Evolutionary conservation across 2,888 invertebrate genomes (phyloP).

Genomic region (Alentia gelatinosa): DNA sequence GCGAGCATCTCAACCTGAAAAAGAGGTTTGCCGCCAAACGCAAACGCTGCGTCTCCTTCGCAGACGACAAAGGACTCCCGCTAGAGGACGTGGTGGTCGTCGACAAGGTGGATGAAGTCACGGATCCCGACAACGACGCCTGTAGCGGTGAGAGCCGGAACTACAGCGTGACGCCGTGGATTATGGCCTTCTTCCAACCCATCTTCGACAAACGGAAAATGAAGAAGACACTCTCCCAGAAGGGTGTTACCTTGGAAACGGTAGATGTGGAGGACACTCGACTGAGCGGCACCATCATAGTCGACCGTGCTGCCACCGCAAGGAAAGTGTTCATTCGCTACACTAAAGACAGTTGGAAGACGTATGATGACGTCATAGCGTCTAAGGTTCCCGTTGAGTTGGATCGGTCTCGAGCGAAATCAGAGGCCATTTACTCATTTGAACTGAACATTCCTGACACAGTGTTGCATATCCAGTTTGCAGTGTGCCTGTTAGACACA

Average conservation of each 20-base stretch:
- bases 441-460: not conserved
- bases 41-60: slow-evolving; percentile 11
- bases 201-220: not conserved
- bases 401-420: not conserved
- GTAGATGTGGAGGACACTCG: slow-evolving; percentile 13
- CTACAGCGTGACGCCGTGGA: slow-evolving; percentile 20
- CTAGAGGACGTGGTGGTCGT: not conserved
- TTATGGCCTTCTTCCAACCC: slow-evolving; percentile 44
- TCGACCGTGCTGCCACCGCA: not conserved
- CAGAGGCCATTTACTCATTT: slow-evolving; percentile 5
- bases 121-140: not conserved
- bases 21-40: not conserved
- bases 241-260: slow-evolving; percentile 32
- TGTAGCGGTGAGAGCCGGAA: not conserved
- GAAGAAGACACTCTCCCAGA: not conserved
- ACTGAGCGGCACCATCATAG: not conserved
- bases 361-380: not conserved
- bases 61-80: slow-evolving; percentile 37
- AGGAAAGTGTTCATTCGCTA: slow-evolving; percentile 20
- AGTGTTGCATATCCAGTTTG: slow-evolving; percentile 17
- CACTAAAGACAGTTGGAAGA: slow-evolving; percentile 15
- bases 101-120: not conserved
- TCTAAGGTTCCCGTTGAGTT: not conserved
- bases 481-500: not conserved
- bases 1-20: not conserved